These are phyloP conservation scores for Nylanderia fulva DNA, from an alignment of 1,140 invertebrate genomes.

Conservation along the genomic window DNA sequence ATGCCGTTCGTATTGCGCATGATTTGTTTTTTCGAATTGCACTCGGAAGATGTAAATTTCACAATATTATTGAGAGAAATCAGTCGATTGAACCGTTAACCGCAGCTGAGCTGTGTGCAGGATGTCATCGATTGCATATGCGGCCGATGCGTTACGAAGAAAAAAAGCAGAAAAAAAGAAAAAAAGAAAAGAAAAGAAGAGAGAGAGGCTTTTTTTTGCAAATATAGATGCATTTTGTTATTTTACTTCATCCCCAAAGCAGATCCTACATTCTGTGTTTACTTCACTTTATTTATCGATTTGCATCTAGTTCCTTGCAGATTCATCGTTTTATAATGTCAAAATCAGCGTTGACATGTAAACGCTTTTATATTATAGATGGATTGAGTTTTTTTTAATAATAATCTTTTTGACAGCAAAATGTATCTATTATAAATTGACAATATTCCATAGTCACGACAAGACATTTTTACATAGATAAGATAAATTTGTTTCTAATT, in stretches of 20 bases:
- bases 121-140: slow-evolving; percentile 46
- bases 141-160: neutral
- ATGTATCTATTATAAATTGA: neutral
- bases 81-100: slow-evolving; percentile 49
- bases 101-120: slow-evolving; percentile 12
- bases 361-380: slow-evolving; percentile 26
- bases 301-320: slow-evolving; percentile 4
- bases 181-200: neutral
- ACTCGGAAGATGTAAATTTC: slow-evolving; percentile 58
- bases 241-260: slow-evolving; percentile 4
- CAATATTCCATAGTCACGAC: neutral
- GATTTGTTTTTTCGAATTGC: slow-evolving; percentile 31
- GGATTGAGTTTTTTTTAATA: neutral
- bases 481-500: neutral
- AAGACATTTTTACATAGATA: neutral
- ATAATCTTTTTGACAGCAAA: slow-evolving; percentile 4
- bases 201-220: neutral
- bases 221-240: slow-evolving; percentile 27
- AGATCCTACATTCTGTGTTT: slow-evolving; percentile 16
- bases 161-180: neutral
- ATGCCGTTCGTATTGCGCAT: slow-evolving; percentile 27
- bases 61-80: slow-evolving; percentile 68
- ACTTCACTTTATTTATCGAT: slow-evolving; percentile 20
- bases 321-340: slow-evolving; percentile 37
- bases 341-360: slow-evolving; percentile 16